phyloP scores from a whole-genome alignment of 1,140 invertebrate genomes.

The Lepeophtheirus salmonis region DNA sequence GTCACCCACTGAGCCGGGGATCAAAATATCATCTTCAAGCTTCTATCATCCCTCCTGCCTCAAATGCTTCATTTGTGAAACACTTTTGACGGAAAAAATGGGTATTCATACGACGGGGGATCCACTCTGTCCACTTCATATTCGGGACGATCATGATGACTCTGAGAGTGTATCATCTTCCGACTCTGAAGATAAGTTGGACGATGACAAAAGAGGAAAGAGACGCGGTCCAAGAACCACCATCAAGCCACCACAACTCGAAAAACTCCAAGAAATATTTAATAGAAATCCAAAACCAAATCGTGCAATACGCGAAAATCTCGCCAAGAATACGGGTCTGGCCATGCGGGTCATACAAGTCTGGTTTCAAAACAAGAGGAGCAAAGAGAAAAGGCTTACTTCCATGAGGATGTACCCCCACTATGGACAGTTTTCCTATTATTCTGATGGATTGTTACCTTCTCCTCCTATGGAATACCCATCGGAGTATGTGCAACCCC shows the following conservation, averaged over 20 bases:
- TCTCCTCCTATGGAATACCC: neutral
- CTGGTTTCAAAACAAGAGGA: constrained; percentile 19
- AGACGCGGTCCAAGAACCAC: constrained; percentile 85
- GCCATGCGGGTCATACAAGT: constrained; percentile 99
- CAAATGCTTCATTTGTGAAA: neutral
- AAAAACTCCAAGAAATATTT: constrained; percentile 87
- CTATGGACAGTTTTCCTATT: neutral
- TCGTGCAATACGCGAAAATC: constrained; percentile 88
- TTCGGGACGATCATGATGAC: neutral
- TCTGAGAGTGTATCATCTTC: neutral
- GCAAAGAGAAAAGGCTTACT: constrained; percentile 14
- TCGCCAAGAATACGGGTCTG: constrained; percentile 91
- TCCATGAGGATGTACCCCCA: constrained; percentile 36
- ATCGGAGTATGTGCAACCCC: neutral
- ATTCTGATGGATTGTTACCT: neutral
- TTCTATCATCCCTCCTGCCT: constrained; percentile 3
- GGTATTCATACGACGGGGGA: neutral
- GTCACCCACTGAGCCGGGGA: neutral
- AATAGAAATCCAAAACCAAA: constrained; percentile 95
- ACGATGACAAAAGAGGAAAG: constrained; percentile 33
- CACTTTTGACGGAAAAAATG: neutral
- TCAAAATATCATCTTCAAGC: neutral
- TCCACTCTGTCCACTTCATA: neutral
- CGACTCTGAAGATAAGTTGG: neutral
- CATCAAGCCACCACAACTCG: constrained; percentile 93